Conservation (phyloP, 2,888 invertebrate species). For the Resseliella maxima region DNA sequence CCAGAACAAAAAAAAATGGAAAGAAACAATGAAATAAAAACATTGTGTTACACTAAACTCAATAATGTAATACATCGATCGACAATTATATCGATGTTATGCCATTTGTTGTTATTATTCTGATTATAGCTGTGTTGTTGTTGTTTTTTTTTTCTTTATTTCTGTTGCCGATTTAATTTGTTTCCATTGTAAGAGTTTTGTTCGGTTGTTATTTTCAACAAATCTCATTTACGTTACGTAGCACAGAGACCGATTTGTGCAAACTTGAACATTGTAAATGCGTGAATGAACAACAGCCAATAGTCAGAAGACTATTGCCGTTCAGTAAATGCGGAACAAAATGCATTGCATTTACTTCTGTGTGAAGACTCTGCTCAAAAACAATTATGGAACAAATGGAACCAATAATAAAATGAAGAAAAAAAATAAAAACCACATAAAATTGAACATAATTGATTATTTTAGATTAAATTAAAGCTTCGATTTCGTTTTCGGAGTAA, state of each 20-base stretch:
- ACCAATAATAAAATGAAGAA: no score
- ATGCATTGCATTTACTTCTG: background rate
- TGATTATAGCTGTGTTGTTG: background rate
- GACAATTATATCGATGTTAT: slow-evolving; percentile 34
- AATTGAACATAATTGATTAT: background rate
- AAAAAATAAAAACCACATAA: no score
- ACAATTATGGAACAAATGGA: background rate
- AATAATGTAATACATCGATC: slow-evolving; percentile 42
- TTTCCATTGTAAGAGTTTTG: background rate
- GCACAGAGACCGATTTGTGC: background rate
- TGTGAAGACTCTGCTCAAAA: background rate
- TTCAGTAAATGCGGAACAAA: background rate
- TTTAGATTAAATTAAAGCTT: slow-evolving; percentile 16
- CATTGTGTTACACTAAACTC: slow-evolving; percentile 16
- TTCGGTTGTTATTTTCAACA: background rate
- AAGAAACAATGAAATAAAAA: background rate
- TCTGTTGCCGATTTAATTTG: background rate
- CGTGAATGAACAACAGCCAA: background rate
- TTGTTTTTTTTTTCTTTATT: background rate
- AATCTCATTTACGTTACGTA: background rate
- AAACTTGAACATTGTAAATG: background rate
- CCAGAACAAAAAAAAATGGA: background rate
- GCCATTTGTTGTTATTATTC: slow-evolving; percentile 18
- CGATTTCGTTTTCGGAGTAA: background rate
- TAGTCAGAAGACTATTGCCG: background rate